Evolutionary conservation across 92 coral and sea anemone species (phyloP).

Genomic region (Zoanthus sansibaricus): DNA sequence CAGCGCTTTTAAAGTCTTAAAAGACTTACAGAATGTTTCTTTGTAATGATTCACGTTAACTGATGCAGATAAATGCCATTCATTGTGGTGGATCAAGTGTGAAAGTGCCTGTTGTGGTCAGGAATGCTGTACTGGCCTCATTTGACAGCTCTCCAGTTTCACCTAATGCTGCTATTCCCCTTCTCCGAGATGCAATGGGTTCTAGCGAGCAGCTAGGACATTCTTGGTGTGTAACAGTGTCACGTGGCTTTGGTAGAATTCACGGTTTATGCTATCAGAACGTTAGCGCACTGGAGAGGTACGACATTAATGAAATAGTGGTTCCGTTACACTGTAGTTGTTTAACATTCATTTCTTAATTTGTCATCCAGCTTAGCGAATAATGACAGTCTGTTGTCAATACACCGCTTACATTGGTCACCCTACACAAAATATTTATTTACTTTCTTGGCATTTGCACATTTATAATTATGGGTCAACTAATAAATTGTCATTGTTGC

Average conservation of each 20-base stretch:
- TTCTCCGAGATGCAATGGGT: constrained; percentile 7
- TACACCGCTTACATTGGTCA: too few species aligned
- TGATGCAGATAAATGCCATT: constrained; percentile 67
- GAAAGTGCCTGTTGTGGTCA: constrained; percentile 49
- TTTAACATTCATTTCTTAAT: too few species aligned
- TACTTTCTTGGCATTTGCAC: too few species aligned
- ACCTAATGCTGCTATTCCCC: neutral
- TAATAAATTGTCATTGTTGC: too few species aligned
- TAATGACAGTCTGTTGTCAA: too few species aligned
- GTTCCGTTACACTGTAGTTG: too few species aligned
- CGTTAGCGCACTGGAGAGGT: constrained; percentile 28
- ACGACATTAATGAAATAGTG: neutral
- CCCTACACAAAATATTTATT: too few species aligned
- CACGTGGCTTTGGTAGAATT: constrained; percentile 32
- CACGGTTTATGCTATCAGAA: constrained; percentile 38
- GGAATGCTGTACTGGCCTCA: constrained; percentile 56
- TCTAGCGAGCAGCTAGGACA: constrained; percentile 9
- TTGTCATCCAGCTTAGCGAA: too few species aligned
- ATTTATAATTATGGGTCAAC: too few species aligned
- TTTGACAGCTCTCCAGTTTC: constrained; percentile 25
- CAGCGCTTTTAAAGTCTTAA: neutral
- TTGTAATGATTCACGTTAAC: neutral
- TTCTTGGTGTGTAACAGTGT: constrained; percentile 1
- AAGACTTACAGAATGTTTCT: neutral
- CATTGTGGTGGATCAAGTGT: constrained; percentile 61